Percentiles rank a stretch among this genome's conserved stretches.
Evolutionary conservation across 2,888 invertebrate genomes (phyloP).

Genomic region (Campoletis raptor): DNA sequence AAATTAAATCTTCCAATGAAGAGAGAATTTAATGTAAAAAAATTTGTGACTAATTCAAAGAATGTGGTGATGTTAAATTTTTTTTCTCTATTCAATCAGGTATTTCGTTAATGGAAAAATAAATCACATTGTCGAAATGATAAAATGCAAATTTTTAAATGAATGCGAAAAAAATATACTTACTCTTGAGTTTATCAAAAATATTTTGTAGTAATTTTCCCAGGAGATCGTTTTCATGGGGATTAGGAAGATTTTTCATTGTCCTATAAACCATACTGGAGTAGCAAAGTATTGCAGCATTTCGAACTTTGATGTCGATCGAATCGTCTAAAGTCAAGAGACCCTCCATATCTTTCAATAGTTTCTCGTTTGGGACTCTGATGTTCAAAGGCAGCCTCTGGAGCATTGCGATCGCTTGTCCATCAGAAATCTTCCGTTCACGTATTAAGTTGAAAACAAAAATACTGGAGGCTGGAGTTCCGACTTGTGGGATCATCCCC

Average conservation of each 20-base stretch:
- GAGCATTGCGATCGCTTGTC: conserved; percentile 81
- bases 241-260: conserved; percentile 63
- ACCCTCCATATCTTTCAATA: conserved; percentile 82
- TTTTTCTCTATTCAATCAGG: no score
- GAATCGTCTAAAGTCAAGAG: conserved; percentile 76
- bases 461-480: conserved; percentile 83
- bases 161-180: conserved; percentile 34
- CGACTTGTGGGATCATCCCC: conserved; percentile 85
- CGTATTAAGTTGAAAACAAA: conserved; percentile 83
- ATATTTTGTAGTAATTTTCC: conserved; percentile 79
- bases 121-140: no score
- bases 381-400: conserved; percentile 84
- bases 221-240: conserved; percentile 67
- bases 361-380: conserved; percentile 81
- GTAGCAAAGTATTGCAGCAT: conserved; percentile 84
- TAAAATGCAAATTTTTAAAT: no score
- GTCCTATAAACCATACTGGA: conserved; percentile 84
- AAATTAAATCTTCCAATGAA: no score
- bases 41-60: no score
- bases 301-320: conserved; percentile 76
- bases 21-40: no score
- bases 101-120: no score
- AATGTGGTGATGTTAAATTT: no score
- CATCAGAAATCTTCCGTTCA: conserved; percentile 78
- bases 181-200: conserved; percentile 80